Evolutionary conservation across 2,888 invertebrate species (phyloP), one percentile per base, ranked within the genome.

Genomic region (Cataglyphis livida): DNA sequence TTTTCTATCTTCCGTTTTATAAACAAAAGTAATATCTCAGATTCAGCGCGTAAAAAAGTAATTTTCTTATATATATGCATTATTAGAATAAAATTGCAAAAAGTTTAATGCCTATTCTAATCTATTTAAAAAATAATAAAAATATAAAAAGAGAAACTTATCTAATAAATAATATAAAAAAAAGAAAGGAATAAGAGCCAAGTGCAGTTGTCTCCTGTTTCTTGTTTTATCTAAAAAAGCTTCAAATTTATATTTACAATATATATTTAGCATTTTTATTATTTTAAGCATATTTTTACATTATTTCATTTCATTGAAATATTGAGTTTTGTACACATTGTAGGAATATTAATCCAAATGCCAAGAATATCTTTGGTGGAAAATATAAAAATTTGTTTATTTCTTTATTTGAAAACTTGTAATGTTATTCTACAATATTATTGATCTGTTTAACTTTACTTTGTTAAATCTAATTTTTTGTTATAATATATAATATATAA

Each of bases 271-370:
- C 28, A 28, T 28, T 28, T 28, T 28, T 28, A 28, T 1, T 28
- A 28, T 28, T 35, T 15, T 35, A 5, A 15, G 15, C 32, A 32
- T 21, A 18, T 51, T 44, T 76, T 65, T 57, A 38, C 1, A 65
- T 38, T 51, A 1, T n/a, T n/a, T n/a, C n/a, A n/a, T n/a, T 21
- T 75, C 18, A 35, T 41, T 0, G 35, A 41, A 54, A 48, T 10
- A 54, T 41, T 9, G 1, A n/a, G 9, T 54, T 25, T 35, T 59
- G 41, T 18, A 6, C 15, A 65, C 18, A n/a, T 68, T 10, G 51
- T 25, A 78, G 57, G 57, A 78, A 68, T 78, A 21, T 68, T 68
- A 57, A 57, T 44, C 3, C n/a, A 57, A 64, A 65, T 54, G 38
- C 15, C n/a, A 65, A 38, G 51, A 54, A 54, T 54, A 54, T 9